Base-by-base conservation (phyloP, 2,888 invertebrate species). In the Melinopterus prodromus region DNA sequence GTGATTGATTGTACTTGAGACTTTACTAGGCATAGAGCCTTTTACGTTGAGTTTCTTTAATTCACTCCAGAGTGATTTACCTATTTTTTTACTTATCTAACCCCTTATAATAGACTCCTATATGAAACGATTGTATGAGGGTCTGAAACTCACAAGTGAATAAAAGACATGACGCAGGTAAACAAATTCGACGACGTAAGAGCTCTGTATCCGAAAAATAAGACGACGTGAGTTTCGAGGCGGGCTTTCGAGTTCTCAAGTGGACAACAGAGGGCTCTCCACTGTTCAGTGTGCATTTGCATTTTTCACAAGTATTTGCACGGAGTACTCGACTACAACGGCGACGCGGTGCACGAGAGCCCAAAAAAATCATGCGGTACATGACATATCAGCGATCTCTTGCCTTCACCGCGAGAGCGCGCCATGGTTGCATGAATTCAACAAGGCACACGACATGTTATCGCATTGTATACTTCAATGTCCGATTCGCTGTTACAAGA, bases 251-350 rank as follows among this genome's bases (percentile, higher is more conserved):
- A 53, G 53, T 53, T 53, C 53, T 53, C 9, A 53, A 53, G 53
- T 53, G 53, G 53, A 53, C 53, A 53, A 53, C 53, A 53, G 53
- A 53, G 53, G 53, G 53, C 53, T 12, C 53, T 53, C 53, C 53
- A 53, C 53, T 53, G 53, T 53, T 53, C 53, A 53, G 53, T 53
- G 53, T 53, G 53, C 53, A 53, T 53, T 53, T 53, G 53, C 53
- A 53, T 53, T 53, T 53, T 53, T 53, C 53, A 53, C 53, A 53
- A 53, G 53, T 53, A 53, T 53, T 53, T 53, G 53, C 53, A 53
- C 53, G 53, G 53, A 53, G 53, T 12, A 53, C 53, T 53, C 53
- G 53, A 53, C 53, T 53, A 12, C 53, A 53, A 53, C 53, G 53
- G 53, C 53, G 53, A 12, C 12, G 53, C 53, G 53, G 53, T 53